Evolutionary conservation across 2,113 vertebrate genomes (phyloP), one percentile per base, ranked within the genome.

Genomic region (Gopherus flavomarginatus): DNA sequence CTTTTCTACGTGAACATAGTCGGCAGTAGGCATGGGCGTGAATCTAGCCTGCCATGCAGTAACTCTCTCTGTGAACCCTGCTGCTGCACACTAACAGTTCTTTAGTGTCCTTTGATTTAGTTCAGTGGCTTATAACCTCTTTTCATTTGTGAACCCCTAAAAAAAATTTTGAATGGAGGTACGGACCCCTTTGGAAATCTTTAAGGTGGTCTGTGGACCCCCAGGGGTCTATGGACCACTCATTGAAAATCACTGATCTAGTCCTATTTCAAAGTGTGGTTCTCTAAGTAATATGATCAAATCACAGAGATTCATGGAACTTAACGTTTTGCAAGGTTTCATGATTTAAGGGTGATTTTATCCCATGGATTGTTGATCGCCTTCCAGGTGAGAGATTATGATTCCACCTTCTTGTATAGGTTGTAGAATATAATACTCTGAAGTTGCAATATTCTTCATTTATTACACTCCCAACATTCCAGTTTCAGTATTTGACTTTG

Each of bases 401-500:
- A 87, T 31, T 49, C 62, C 69, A 52, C 11, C 12, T 75, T 42
- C 72, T 42, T 38, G 38, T 24, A 12, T 44, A 75, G 59, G 29
- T 69, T 82, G 47, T 86, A 8, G 80, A 29, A 77, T 94, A 49
- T 69, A 89, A 85, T 95, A 81, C 89, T 72, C 59, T 96, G 52
- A 78, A 93, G 11, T 84, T 94, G 94, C 88, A 94, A 27, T 52
- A 42, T 89, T 93, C 9, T 69, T 81, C 77, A 29, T 89, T 94
- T 90, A 77, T 69, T 96, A 56, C 42, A 17, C 89, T 92, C 94
- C 16, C 42, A 82, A 54, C 87, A 42, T 54, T 86, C 47, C n/a
- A 38, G 21, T 44, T 44, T 44, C 12, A 26, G 22, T 90, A 77
- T 88, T 96, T 95, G 81, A 0, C 0, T 81, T 56, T 95, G 91